Percentiles rank a stretch among this genome's conserved stretches.
These are phyloP conservation scores for Salarias fasciatus DNA, from an alignment of 2,797 vertebrate genomes.

Conservation along the genomic window DNA sequence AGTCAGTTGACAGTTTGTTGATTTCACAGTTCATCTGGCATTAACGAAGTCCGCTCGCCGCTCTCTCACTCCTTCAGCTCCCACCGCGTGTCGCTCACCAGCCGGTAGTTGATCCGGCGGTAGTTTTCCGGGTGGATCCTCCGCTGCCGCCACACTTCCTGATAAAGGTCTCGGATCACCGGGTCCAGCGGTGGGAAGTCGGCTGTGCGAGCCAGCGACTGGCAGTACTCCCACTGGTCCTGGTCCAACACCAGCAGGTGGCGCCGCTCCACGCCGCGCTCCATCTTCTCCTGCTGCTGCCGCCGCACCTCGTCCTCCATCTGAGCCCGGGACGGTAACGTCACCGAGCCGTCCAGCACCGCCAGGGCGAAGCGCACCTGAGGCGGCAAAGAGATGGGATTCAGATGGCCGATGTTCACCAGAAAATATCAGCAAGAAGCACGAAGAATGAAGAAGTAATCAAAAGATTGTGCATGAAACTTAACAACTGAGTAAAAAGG, in stretches of 20 bases:
- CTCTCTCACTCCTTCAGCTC: constrained; percentile 28
- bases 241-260: constrained; percentile 75
- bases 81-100: constrained; percentile 73
- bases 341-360: constrained; percentile 68
- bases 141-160: constrained; percentile 71
- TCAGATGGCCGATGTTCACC: too few relatives aligned
- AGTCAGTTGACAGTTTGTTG: too few relatives aligned
- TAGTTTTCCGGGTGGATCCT: constrained; percentile 62
- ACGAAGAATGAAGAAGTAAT: too few relatives aligned
- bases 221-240: constrained; percentile 83
- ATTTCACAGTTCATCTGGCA: too few relatives aligned
- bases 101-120: constrained; percentile 70
- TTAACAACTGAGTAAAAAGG: too few relatives aligned
- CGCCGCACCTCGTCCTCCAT: constrained; percentile 73
- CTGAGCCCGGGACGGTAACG: constrained; percentile 66
- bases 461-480: too few relatives aligned
- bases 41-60: too few relatives aligned
- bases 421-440: too few relatives aligned
- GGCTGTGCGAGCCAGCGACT: constrained; percentile 64
- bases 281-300: constrained; percentile 46
- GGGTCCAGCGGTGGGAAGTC: constrained; percentile 70
- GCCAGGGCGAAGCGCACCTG: constrained; percentile 80
- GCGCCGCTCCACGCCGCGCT: constrained; percentile 53
- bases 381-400: too few relatives aligned
- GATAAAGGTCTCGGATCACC: constrained; percentile 66